Percentiles rank a stretch among this genome's conserved stretches.
These are phyloP conservation scores for Montipora efflorescens DNA, from an alignment of 64 coral and sea anemone species.

Conservation along the genomic window DNA sequence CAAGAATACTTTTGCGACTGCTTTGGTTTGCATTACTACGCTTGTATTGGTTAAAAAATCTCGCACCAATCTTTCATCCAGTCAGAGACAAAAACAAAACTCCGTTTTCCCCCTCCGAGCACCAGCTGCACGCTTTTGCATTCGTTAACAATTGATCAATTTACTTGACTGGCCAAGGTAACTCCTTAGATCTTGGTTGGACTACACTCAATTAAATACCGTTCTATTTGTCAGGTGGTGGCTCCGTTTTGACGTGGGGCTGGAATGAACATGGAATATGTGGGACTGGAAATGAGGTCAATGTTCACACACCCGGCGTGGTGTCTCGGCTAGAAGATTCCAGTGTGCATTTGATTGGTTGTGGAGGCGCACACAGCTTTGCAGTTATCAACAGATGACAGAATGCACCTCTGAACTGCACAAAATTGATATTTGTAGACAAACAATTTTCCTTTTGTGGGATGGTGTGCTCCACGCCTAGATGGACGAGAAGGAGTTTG, in stretches of 20 bases:
- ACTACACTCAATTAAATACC: no score
- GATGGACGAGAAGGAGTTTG: neutral
- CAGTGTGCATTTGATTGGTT: slow-evolving; percentile 55
- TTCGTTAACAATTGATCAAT: no score
- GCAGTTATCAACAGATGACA: slow-evolving; percentile 33
- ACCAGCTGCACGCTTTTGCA: no score
- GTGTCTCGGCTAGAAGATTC: slow-evolving; percentile 17
- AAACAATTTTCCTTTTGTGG: neutral
- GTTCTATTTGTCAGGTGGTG: slow-evolving; percentile 57
- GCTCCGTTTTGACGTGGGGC: slow-evolving; percentile 76
- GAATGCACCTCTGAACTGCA: neutral
- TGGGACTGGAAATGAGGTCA: slow-evolving; percentile 80
- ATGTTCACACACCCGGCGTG: slow-evolving; percentile 59
- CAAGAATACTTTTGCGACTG: no score
- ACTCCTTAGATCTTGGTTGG: no score
- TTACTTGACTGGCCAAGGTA: no score
- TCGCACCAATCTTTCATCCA: no score
- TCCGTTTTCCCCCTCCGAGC: no score
- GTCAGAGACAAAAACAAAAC: no score
- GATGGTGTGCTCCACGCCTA: neutral
- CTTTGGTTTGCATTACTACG: no score
- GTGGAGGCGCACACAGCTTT: slow-evolving; percentile 92
- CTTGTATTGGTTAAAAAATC: no score
- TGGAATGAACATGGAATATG: slow-evolving; percentile 99
- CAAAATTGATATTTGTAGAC: neutral